Conservation (phyloP, 2,113 vertebrate species). For the Ptyas mucosa region DNA sequence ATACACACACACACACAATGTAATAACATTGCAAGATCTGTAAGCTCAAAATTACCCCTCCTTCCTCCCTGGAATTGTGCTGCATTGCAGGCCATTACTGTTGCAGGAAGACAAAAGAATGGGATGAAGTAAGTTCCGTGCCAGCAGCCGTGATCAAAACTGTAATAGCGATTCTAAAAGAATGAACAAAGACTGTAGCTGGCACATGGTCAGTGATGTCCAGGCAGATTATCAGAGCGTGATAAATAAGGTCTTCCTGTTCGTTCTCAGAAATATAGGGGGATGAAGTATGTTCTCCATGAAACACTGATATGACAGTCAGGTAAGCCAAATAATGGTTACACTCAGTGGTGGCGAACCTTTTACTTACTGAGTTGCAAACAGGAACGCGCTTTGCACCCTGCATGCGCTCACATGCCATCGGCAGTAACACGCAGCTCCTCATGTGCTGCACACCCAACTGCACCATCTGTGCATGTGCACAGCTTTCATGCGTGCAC, state of each 20-base stretch:
- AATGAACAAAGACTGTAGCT: not conserved
- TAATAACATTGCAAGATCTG: not conserved
- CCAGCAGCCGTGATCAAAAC: not conserved
- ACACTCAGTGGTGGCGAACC: too few relatives aligned
- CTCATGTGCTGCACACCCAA: too few relatives aligned
- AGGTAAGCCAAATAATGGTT: not conserved
- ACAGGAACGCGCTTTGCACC: too few relatives aligned
- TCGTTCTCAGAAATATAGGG: not conserved
- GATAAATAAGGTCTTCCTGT: not conserved
- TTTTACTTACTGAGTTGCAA: too few relatives aligned
- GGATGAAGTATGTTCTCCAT: not conserved
- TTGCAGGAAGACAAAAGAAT: not conserved
- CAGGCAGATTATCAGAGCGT: not conserved
- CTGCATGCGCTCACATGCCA: too few relatives aligned
- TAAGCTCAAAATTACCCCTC: not conserved
- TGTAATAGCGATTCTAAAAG: not conserved
- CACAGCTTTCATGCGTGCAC: too few relatives aligned
- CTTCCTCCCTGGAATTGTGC: not conserved
- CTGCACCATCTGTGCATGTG: too few relatives aligned
- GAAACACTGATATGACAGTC: too few relatives aligned
- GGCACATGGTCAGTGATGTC: not conserved
- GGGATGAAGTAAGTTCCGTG: not conserved
- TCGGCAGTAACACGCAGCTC: too few relatives aligned
- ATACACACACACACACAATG: too few relatives aligned
- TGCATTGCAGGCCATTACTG: not conserved